Conservation (phyloP, 1,140 invertebrate species). For the Cyrtorhinus lividipennis region DNA sequence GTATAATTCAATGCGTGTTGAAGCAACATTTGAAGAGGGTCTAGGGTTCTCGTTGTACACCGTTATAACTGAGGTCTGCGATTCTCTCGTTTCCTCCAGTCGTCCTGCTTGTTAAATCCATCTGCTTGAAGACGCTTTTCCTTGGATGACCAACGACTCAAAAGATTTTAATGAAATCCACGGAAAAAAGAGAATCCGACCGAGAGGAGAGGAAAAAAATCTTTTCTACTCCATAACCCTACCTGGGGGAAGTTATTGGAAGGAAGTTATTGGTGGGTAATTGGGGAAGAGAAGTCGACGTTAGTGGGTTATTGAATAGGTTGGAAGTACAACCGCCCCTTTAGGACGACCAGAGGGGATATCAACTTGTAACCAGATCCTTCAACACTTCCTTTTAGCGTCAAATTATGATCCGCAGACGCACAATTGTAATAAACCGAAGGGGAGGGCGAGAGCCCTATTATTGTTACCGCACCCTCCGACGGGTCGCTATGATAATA, state of each 20-base stretch:
- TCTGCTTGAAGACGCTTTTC: not conserved
- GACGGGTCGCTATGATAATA: conserved; percentile 17
- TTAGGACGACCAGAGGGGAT: not conserved
- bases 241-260: not conserved
- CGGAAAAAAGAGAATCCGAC: not conserved
- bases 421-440: not conserved
- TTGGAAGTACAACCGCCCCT: too few species aligned
- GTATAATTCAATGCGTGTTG: too few species aligned
- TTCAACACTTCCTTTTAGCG: conserved; percentile 9
- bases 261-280: conserved; percentile 3
- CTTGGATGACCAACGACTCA: not conserved
- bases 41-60: too few species aligned
- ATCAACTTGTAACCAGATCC: conserved; percentile 7
- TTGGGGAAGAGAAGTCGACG: not conserved
- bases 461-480: conserved; percentile 3
- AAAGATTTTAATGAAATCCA: conserved; percentile 1
- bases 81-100: too few species aligned
- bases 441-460: not conserved
- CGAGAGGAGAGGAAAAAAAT: not conserved
- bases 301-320: not conserved
- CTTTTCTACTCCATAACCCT: too few species aligned
- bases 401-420: conserved; percentile 9
- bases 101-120: not conserved
- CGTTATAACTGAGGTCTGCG: too few species aligned
- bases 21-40: too few species aligned